phyloP scores from a whole-genome alignment of 2,113 vertebrate genomes.

The Pygoscelis adeliae region DNA sequence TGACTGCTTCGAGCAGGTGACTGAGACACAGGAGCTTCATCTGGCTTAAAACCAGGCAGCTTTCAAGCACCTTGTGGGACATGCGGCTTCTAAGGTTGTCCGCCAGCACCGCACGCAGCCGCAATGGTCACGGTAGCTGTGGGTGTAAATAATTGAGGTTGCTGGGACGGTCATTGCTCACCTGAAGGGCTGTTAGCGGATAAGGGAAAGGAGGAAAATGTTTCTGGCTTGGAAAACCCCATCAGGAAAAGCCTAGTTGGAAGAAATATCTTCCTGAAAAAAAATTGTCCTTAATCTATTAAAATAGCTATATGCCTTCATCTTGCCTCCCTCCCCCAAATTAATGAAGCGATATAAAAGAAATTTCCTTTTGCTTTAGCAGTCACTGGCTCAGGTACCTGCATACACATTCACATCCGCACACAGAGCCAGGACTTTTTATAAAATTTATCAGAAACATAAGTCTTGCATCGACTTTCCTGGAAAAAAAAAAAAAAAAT shows the following conservation, averaged over 20 bases:
- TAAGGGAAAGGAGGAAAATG: not conserved
- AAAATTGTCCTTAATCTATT: not conserved
- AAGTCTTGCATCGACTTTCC: not conserved
- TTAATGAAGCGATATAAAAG: not conserved
- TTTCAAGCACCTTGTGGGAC: not conserved
- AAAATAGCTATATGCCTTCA: not conserved
- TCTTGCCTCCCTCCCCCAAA: too few relatives aligned
- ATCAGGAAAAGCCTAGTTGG: not conserved
- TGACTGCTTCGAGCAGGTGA: not conserved
- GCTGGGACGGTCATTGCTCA: not conserved
- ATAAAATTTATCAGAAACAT: not conserved
- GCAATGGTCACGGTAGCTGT: rapidly evolving
- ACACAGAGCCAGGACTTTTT: not conserved
- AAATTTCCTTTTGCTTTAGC: not conserved
- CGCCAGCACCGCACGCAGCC: not conserved
- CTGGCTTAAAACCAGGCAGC: not conserved
- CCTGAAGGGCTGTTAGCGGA: not conserved
- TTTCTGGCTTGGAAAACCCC: not conserved
- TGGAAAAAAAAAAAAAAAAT: rapidly evolving
- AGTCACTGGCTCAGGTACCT: not conserved
- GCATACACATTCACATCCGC: rapidly evolving
- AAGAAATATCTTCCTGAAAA: not conserved
- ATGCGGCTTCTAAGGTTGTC: not conserved
- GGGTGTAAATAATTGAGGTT: rapidly evolving
- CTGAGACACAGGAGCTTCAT: not conserved